Evolutionary conservation across 2,888 invertebrate genomes (phyloP), one percentile per base, ranked within the genome.

Genomic region (Phorcus lineatus): DNA sequence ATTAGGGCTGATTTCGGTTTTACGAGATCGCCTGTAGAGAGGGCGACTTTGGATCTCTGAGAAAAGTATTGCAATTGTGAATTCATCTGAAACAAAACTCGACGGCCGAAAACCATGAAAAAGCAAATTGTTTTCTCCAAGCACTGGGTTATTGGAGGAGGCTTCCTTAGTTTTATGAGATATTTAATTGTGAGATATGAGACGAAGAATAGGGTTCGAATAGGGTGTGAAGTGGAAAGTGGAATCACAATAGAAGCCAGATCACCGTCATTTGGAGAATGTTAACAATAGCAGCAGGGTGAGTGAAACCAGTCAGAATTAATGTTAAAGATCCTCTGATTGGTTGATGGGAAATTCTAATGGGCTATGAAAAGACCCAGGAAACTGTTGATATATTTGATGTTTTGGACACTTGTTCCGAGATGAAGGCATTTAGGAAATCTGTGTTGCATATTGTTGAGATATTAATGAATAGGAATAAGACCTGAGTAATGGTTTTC

Each of bases 51-150:
- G 70, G 40, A 70, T 36, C 36, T 31, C 31, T 1, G 19, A 36
- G 36, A 70, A 70, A 70, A 36, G 70, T 70, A 31, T 70, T 31
- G 70, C 40, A 31, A 70, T 70, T 70, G 70, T 70, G 31, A 24
- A 70, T 70, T 70, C 70, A 31, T 70, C 70, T 36, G 36, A 70
- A 70, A 17, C 28, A 7, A 57, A 70, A 19, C 70, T 70, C 7
- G 70, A 19, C 70, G 28, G 70, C 19, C 16, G 40, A 70, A 31
- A 28, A 40, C 36, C 70, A 70, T 70, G 70, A 40, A 70, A 62
- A 70, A 70, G 28, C 40, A 70, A 70, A 70, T 70, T 70, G 70
- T 70, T 70, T 70, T 70, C 40, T 70, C 36, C 70, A 70, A 36
- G 70, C 40, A n/a, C 16, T 70, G 70, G 36, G 70, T 36, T 31